These are phyloP conservation scores for Coelinius sp. DNA, from an alignment of 2,888 invertebrate species.

Conservation along the genomic window DNA sequence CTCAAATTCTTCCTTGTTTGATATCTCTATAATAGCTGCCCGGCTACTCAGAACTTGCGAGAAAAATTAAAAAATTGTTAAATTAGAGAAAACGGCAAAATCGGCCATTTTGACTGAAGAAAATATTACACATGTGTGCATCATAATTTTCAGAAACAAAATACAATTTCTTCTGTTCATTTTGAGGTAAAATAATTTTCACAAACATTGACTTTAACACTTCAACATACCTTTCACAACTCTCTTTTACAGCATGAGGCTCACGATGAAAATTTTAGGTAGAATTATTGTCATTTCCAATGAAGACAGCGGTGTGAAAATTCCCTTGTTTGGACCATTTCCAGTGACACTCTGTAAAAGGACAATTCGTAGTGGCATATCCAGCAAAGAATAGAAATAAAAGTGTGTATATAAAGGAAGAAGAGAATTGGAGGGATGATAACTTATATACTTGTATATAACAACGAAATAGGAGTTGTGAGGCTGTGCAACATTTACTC, in stretches of 20 bases:
- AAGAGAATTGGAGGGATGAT: conserved; percentile 4
- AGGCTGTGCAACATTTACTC: neutral
- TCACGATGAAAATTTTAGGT: neutral
- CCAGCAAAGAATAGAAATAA: neutral
- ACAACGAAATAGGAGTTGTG: neutral
- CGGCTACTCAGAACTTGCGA: too few relatives aligned
- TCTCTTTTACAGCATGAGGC: neutral
- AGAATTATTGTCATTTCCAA: conserved; percentile 6
- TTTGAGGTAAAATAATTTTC: too few relatives aligned
- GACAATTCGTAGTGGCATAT: neutral
- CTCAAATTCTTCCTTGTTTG: too few relatives aligned
- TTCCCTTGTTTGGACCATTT: neutral
- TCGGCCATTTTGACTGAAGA: too few relatives aligned
- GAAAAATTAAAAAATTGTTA: too few relatives aligned
- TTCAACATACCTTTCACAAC: neutral
- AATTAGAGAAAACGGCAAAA: too few relatives aligned
- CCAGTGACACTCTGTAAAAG: neutral
- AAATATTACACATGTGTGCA: too few relatives aligned
- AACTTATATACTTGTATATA: conserved; percentile 9
- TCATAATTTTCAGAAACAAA: too few relatives aligned
- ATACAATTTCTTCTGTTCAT: too few relatives aligned
- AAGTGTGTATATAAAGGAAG: neutral
- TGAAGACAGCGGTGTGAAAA: neutral
- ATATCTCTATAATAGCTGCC: too few relatives aligned
- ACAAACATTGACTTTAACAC: neutral